Conservation (phyloP, 2,888 invertebrate species). For the Ametastegia equiseti region DNA sequence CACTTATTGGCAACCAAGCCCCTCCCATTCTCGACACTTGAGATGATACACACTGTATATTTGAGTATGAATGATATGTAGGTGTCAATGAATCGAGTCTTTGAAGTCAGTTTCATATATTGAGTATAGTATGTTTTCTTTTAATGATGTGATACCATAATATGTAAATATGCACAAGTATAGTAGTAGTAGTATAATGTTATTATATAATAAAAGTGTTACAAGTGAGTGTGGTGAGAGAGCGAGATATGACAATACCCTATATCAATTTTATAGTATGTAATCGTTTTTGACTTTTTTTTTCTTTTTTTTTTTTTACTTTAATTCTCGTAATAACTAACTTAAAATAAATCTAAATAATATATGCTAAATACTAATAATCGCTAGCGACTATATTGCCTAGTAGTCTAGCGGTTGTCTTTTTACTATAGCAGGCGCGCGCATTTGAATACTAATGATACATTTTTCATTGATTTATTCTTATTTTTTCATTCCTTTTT, state of each 20-base stretch:
- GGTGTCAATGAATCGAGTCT: slow-evolving; percentile 75
- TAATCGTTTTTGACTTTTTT: slow-evolving; percentile 54
- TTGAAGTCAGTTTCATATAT: slow-evolving; percentile 58
- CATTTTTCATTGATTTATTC: background rate
- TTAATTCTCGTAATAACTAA: slow-evolving; percentile 64
- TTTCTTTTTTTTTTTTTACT: slow-evolving; percentile 43
- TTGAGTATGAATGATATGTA: slow-evolving; percentile 59
- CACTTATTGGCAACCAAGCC: too few relatives aligned
- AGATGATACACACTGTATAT: background rate
- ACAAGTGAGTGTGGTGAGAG: slow-evolving; percentile 73
- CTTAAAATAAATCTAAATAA: slow-evolving; percentile 72
- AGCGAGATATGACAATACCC: slow-evolving; percentile 55
- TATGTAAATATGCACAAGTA: slow-evolving; percentile 75
- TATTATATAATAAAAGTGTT: slow-evolving; percentile 74
- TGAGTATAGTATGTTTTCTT: slow-evolving; percentile 72
- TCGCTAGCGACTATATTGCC: slow-evolving; percentile 69
- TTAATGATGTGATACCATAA: slow-evolving; percentile 74
- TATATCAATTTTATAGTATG: slow-evolving; percentile 63
- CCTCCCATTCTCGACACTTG: too few relatives aligned
- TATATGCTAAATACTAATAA: slow-evolving; percentile 61
- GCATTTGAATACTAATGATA: background rate
- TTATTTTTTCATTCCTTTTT: background rate
- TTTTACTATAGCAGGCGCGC: slow-evolving; percentile 63
- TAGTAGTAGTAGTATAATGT: slow-evolving; percentile 62
- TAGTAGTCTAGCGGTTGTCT: slow-evolving; percentile 65